Evolutionary conservation across 2,888 invertebrate species (phyloP).

Genomic region (Notodonta ziczac): DNA sequence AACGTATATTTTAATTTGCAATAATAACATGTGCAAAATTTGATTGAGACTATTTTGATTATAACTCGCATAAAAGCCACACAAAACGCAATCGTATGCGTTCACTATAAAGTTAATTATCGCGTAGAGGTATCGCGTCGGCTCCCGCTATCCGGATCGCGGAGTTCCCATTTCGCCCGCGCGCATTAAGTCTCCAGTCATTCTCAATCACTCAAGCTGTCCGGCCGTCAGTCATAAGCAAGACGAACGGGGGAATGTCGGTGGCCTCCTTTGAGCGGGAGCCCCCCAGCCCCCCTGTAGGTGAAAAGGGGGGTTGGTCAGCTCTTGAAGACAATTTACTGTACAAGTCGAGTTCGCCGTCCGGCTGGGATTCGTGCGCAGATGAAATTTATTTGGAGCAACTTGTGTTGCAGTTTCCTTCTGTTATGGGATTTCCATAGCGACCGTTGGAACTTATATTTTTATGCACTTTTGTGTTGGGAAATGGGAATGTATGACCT

Average conservation of each 20-base stretch:
- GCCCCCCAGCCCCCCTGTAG: slow-evolving; percentile 53
- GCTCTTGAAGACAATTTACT: slow-evolving; percentile 84
- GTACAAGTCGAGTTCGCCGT: slow-evolving; percentile 70
- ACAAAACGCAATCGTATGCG: slow-evolving; percentile 40
- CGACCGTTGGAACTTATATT: slow-evolving; percentile 46
- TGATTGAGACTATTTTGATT: slow-evolving; percentile 18
- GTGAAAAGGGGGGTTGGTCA: slow-evolving; percentile 72
- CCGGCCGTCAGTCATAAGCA: slow-evolving; percentile 83
- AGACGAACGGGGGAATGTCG: slow-evolving; percentile 80
- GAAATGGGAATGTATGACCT: slow-evolving; percentile 44
- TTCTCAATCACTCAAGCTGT: slow-evolving; percentile 84
- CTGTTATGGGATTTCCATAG: slow-evolving; percentile 67
- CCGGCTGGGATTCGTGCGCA: slow-evolving; percentile 70
- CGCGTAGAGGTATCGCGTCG: slow-evolving; percentile 40
- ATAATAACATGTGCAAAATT: slow-evolving; percentile 67
- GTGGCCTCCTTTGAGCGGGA: slow-evolving; percentile 65
- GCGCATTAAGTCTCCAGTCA: slow-evolving; percentile 83
- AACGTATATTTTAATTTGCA: slow-evolving; percentile 77
- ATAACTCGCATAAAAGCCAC: slow-evolving; percentile 23
- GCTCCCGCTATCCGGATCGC: slow-evolving; percentile 48
- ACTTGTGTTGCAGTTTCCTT: slow-evolving; percentile 62
- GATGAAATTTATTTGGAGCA: slow-evolving; percentile 80
- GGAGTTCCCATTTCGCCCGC: slow-evolving; percentile 63
- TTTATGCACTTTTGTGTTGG: slow-evolving; percentile 43
- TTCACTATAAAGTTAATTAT: slow-evolving; percentile 54